Conservation (phyloP, 2,113 vertebrate species). For the Mesitornis unicolor region DNA sequence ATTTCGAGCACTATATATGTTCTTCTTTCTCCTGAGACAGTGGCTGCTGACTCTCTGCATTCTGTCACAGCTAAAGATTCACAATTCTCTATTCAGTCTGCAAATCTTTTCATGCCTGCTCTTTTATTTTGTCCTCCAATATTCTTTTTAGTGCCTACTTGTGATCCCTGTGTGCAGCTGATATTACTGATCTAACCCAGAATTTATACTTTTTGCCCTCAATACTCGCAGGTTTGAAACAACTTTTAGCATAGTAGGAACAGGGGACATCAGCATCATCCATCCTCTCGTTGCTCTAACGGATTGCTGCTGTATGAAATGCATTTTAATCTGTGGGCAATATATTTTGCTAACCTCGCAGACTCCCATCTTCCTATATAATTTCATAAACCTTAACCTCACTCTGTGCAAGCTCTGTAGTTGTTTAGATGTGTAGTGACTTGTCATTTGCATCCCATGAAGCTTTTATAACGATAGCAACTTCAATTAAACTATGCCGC, state of each 20-base stretch:
- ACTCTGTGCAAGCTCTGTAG: not conserved
- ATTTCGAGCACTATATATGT: not conserved
- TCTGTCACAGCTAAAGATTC: not conserved
- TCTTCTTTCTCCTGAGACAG: not conserved
- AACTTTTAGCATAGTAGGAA: not conserved
- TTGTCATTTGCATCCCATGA: slow-evolving; percentile 1
- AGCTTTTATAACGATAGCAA: not conserved
- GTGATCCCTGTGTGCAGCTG: not conserved
- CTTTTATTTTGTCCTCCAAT: not conserved
- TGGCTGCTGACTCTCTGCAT: not conserved
- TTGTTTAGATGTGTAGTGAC: not conserved
- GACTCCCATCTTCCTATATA: not conserved
- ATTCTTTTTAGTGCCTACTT: not conserved
- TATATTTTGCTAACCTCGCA: not conserved
- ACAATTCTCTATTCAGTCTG: not conserved
- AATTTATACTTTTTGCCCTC: not conserved
- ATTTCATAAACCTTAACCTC: not conserved
- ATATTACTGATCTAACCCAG: not conserved
- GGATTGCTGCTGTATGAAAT: not conserved
- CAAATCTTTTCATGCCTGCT: not conserved
- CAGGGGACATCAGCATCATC: not conserved
- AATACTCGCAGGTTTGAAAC: not conserved
- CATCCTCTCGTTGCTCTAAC: not conserved
- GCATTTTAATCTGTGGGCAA: not conserved
- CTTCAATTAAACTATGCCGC: slow-evolving; percentile 1